Percentiles rank a stretch among this genome's conserved stretches.
phyloP scores from a whole-genome alignment of 2,888 invertebrate species.

The Nemurella pictetii region DNA sequence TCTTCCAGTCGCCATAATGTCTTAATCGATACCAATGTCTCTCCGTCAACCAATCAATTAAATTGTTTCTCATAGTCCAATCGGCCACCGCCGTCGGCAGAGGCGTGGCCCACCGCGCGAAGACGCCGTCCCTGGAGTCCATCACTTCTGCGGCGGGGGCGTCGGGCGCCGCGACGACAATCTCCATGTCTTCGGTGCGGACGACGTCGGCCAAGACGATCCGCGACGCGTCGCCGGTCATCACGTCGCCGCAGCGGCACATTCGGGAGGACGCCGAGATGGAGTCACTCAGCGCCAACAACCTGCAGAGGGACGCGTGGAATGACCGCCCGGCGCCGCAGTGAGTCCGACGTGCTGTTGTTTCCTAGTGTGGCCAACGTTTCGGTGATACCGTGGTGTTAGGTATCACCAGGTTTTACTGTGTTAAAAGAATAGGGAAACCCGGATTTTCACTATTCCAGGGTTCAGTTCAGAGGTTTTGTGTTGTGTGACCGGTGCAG shows the following conservation, averaged over 20 bases:
- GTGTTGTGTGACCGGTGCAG: too few species aligned
- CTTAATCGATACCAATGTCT: not conserved
- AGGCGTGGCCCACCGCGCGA: not conserved
- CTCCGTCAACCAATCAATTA: slow-evolving; percentile 2
- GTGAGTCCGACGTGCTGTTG: too few species aligned
- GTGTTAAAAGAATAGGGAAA: too few species aligned
- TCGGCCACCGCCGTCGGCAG: not conserved
- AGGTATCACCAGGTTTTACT: too few species aligned
- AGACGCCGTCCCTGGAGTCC: slow-evolving; percentile 35
- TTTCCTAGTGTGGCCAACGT: too few species aligned
- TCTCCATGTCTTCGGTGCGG: slow-evolving; percentile 32
- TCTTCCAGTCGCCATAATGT: not conserved
- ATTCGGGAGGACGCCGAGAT: slow-evolving; percentile 61
- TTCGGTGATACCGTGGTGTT: too few species aligned
- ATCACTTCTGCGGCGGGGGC: slow-evolving; percentile 29
- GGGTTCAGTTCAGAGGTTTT: too few species aligned
- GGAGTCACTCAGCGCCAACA: slow-evolving; percentile 63
- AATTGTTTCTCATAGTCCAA: not conserved
- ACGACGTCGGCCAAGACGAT: slow-evolving; percentile 31
- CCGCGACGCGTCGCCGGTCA: slow-evolving; percentile 49
- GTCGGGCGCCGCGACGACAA: slow-evolving; percentile 26
- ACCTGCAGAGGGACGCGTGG: slow-evolving; percentile 49
- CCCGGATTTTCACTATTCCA: too few species aligned
- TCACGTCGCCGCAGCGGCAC: slow-evolving; percentile 44
- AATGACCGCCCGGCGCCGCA: slow-evolving; percentile 39